Conservation (phyloP, 1,140 invertebrate genomes). For the Acromyrmex heyeri region DNA sequence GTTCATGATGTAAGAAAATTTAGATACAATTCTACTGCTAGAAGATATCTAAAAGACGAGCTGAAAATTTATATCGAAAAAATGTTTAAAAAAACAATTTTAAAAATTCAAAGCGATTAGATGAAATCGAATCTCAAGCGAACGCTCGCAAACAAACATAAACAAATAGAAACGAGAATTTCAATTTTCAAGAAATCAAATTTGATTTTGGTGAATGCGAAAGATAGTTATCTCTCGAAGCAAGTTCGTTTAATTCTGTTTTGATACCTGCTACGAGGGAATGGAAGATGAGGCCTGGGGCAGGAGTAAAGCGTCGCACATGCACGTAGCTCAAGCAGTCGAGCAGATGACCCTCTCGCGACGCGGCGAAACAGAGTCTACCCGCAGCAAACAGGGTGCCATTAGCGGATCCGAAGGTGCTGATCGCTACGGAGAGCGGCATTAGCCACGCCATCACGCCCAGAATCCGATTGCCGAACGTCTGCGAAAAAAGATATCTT, state of each 20-base stretch:
- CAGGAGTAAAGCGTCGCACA: constrained; percentile 95
- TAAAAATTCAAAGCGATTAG: neutral
- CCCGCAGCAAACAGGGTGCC: constrained; percentile 97
- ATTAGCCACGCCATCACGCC: constrained; percentile 96
- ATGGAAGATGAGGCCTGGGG: constrained; percentile 98
- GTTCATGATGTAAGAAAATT: constrained; percentile 1
- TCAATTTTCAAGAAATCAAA: too few species aligned
- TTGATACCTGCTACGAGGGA: constrained; percentile 88
- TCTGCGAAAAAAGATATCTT: constrained; percentile 84
- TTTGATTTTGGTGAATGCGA: neutral
- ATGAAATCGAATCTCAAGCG: neutral
- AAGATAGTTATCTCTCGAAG: neutral
- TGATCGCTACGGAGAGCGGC: constrained; percentile 97
- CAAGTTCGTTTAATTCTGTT: neutral
- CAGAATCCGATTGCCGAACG: constrained; percentile 94
- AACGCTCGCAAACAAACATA: neutral
- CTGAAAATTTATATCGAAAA: neutral
- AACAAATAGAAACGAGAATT: neutral
- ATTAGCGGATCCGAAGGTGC: constrained; percentile 98
- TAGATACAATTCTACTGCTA: neutral
- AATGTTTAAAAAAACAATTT: neutral
- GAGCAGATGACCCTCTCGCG: constrained; percentile 96
- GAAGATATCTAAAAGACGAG: neutral
- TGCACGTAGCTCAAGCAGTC: constrained; percentile 98
- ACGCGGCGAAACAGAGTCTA: constrained; percentile 97